A percentile compares a stretch with the other conserved stretches of the same genome.
These are phyloP conservation scores for Coboldia fuscipes DNA, from an alignment of 1,140 invertebrate species.

Conservation along the genomic window DNA sequence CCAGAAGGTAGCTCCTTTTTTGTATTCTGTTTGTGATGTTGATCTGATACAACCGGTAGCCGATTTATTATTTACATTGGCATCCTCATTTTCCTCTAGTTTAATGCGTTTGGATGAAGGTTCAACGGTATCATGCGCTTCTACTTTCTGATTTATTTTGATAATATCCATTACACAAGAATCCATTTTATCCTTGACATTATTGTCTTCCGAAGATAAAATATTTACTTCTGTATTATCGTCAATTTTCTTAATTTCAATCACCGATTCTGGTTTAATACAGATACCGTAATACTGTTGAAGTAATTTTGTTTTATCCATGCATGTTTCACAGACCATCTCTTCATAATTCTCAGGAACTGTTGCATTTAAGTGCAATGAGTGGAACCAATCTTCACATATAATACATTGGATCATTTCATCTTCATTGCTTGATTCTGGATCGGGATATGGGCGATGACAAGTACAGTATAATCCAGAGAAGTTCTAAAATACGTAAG, in stretches of 20 bases:
- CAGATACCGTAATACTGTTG: conserved; percentile 38
- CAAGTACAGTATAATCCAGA: conserved; percentile 83
- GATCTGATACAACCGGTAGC: background rate
- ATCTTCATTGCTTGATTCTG: conserved; percentile 53
- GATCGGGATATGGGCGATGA: conserved; percentile 85
- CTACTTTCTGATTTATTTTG: conserved; percentile 4
- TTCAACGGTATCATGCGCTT: conserved; percentile 4
- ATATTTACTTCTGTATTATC: background rate
- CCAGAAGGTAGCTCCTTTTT: conserved; percentile 33
- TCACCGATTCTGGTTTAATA: conserved; percentile 10
- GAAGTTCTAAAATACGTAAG: too few relatives aligned
- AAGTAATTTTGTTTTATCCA: conserved; percentile 52
- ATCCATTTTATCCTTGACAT: conserved; percentile 1
- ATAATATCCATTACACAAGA: background rate
- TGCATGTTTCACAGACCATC: conserved; percentile 56
- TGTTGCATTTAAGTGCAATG: conserved; percentile 45
- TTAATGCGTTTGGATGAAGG: too few relatives aligned
- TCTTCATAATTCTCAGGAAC: conserved; percentile 36
- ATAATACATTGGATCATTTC: conserved; percentile 93
- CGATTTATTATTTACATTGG: too few relatives aligned
- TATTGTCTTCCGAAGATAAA: background rate
- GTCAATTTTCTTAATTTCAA: background rate
- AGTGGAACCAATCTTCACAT: conserved; percentile 98
- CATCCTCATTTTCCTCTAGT: too few relatives aligned
- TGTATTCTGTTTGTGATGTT: background rate